Evolutionary conservation across 2,113 vertebrate genomes (phyloP).

Genomic region (Microtus ochrogaster): DNA sequence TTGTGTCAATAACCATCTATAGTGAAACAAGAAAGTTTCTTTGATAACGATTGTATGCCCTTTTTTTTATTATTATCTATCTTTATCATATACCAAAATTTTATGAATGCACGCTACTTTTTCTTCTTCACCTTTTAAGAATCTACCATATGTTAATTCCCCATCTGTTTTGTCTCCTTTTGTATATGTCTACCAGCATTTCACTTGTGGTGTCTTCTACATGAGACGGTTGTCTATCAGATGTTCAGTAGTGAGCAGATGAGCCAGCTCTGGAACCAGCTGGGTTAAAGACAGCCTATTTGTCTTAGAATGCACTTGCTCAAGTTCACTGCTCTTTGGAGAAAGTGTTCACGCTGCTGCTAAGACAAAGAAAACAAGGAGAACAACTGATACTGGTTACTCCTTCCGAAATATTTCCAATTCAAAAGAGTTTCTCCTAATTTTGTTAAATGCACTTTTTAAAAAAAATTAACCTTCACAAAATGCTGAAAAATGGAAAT

Average conservation of each 20-base stretch:
- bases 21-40: neutral
- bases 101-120: neutral
- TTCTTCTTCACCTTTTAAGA: neutral
- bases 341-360: neutral
- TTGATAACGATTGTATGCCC: neutral
- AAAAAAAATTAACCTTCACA: neutral
- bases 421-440: neutral
- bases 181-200: neutral
- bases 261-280: neutral
- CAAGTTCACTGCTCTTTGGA: neutral
- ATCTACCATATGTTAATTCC: neutral
- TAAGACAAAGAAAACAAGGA: neutral
- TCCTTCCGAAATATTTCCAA: neutral
- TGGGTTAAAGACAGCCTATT: neutral
- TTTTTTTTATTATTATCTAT: neutral
- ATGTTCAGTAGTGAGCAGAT: neutral
- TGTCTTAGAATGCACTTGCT: neutral
- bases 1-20: neutral
- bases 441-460: neutral
- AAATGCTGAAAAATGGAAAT: neutral
- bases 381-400: neutral
- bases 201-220: accelerated
- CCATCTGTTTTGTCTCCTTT: neutral
- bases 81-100: neutral
- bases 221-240: neutral